Base-by-base conservation (phyloP, 2,113 vertebrate species). In the Cebidichthys violaceus region DNA sequence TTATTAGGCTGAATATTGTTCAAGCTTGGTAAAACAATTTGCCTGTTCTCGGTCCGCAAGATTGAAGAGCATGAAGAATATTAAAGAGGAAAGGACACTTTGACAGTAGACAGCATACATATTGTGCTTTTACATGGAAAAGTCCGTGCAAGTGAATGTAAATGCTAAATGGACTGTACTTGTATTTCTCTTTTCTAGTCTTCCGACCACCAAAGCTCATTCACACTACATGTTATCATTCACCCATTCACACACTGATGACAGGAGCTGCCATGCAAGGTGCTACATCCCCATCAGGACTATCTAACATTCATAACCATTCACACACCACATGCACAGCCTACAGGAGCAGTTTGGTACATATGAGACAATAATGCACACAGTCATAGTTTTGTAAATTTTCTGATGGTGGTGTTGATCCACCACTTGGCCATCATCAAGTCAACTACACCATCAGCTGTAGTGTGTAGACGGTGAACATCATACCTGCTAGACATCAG, bases 1-100 rank as follows among this genome's bases (percentile, higher is more conserved):
- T 90, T 82, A 80, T 75, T 14, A 1, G 45, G 52, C 81, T 52
- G 55, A 84, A 67, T 75, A 60, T 90, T 85, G 75, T 70, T 82
- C 60, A 74, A 41, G 0, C 33, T 76, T 81, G 52, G 72, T 76
- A 70, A 81, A 68, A 82, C 55, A 77, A 76, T 79, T 86, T 73
- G 50, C 68, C 43, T 55, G 52, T 35, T 18, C 61, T 76, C 20
- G 5, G 73, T 55, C 60, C 73, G 45, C 7, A 47, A 79, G 35
- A 69, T n/a, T 67, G 50, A 5, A 22, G 50, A 82, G 52, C 33
- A 50, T 54, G 31, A 54, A 72, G 52, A n/a, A 70, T 62, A 24
- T 54, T 35, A 66, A 69, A 74, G 22, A 76, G 20, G 35, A 31
- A 61, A 69, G 59, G 4, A 41, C 0, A 61, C 9, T 24, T 60